Evolutionary conservation across 1,140 invertebrate species (phyloP), one percentile per base, ranked within the genome.

Genomic region (Mamestra configurata): DNA sequence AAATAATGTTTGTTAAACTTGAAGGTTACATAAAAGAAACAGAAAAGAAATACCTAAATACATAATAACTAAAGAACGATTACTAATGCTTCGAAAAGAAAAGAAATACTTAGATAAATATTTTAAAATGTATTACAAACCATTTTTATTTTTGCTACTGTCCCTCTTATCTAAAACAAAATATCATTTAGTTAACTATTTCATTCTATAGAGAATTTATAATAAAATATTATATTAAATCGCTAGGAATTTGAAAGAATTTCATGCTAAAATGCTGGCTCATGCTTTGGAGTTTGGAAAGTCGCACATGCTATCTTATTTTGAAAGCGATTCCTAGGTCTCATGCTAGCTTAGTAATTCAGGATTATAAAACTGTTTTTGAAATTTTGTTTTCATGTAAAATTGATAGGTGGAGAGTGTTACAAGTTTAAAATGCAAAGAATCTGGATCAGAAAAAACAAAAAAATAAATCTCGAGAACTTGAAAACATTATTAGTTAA

Each of bases 161-260:
- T 70, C 66, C 66, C 40, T 70, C 40, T 70, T 70, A 70, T 70
- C 66, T 70, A 70, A 70, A 70, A 70, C 66, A 70, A 70, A 70
- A 70, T 70, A 70, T 70, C 66, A 49, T 40, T 27, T 66, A 66
- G 61, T 66, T 40, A 66, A 40, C 61, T 66, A 66, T 66, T 46
- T n/a, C 20, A 46, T 46, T 46, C 66, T 70, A 68, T 68, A 27
- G 20, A 46, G 18, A 68, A 3, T 68, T 24, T 22, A 22, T 68
- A 22, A 15, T 68, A 46, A 68, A 68, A 15, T 8, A 4, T 43
- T 43, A 13, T 31, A 43, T 24, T 20, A 66, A 43, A 40, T 66
- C 5, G 0, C 61, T 66, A 66, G 35, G 35, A 20, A 43, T 66
- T 43, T 66, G 20, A 24, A 40, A 18, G 20, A 66, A 40, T 15